These are phyloP conservation scores for Drosophila murphyi DNA, from an alignment of 1,140 invertebrate species.

Conservation along the genomic window DNA sequence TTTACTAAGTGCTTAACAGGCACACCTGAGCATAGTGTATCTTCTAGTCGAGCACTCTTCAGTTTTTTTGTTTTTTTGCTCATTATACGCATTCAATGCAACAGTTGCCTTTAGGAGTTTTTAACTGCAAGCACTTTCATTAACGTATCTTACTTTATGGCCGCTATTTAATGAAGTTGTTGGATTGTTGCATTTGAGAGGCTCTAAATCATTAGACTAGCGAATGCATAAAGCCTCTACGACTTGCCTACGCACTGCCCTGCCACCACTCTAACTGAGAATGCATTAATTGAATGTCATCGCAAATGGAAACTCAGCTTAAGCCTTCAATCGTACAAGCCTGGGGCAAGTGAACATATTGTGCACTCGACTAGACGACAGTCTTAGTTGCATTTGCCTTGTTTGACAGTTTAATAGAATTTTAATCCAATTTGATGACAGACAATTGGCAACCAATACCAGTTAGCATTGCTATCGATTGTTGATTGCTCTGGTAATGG, in stretches of 20 bases:
- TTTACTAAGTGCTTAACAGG: neutral
- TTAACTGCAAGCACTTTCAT: constrained; percentile 35
- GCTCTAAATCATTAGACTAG: constrained; percentile 48
- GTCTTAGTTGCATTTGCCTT: constrained; percentile 32
- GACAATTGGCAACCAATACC: constrained; percentile 45
- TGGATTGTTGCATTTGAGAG: constrained; percentile 42
- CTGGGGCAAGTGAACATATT: constrained; percentile 37
- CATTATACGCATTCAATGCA: neutral
- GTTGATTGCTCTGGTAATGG: neutral
- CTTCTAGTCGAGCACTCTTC: neutral
- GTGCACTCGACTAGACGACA: constrained; percentile 30
- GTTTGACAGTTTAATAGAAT: constrained; percentile 49
- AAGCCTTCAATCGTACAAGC: constrained; percentile 51
- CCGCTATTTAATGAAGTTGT: constrained; percentile 58
- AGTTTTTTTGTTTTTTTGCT: neutral
- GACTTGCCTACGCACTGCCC: neutral
- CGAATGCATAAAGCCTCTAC: neutral
- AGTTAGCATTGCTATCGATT: constrained; percentile 18
- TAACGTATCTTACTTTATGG: constrained; percentile 48
- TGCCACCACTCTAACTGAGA: neutral
- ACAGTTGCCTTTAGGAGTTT: neutral
- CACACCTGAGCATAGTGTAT: neutral
- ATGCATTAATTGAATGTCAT: constrained; percentile 68
- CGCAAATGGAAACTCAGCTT: constrained; percentile 64
- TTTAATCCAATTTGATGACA: constrained; percentile 53